phyloP scores from a whole-genome alignment of 2,888 invertebrate species.

The Dascillus cervinus region DNA sequence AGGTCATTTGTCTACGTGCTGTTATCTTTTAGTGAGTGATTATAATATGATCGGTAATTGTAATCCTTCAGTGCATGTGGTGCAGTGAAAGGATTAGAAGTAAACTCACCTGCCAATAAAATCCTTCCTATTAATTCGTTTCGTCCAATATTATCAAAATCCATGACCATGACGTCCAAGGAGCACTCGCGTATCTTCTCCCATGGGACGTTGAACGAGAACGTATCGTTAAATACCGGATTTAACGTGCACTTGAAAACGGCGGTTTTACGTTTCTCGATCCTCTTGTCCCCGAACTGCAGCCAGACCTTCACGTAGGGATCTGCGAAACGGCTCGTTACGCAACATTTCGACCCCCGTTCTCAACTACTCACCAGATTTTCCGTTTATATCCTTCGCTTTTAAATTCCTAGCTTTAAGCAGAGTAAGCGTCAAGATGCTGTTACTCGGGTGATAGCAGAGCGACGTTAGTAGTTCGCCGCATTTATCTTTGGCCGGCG shows the following conservation, averaged over 20 bases:
- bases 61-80: too few relatives aligned
- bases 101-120: constrained; percentile 78
- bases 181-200: constrained; percentile 94
- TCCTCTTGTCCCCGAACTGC: constrained; percentile 87
- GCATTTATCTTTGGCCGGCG: constrained; percentile 88
- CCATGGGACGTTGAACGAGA: constrained; percentile 94
- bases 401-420: constrained; percentile 91
- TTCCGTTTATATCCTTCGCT: constrained; percentile 94
- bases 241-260: constrained; percentile 91
- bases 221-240: constrained; percentile 93
- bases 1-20: too few relatives aligned
- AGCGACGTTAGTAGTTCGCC: constrained; percentile 87
- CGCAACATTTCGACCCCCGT: too few relatives aligned
- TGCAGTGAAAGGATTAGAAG: too few relatives aligned
- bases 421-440: constrained; percentile 81
- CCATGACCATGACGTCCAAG: constrained; percentile 92
- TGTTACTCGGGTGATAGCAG: constrained; percentile 94
- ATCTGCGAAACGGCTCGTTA: constrained; percentile 69
- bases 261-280: constrained; percentile 93
- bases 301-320: constrained; percentile 98
- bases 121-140: constrained; percentile 91
- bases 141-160: constrained; percentile 92
- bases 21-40: too few relatives aligned
- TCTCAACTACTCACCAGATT: constrained; percentile 78
- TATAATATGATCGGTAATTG: too few relatives aligned